Base-by-base conservation (phyloP, 2,113 vertebrate species). In the Eulemur rufifrons region DNA sequence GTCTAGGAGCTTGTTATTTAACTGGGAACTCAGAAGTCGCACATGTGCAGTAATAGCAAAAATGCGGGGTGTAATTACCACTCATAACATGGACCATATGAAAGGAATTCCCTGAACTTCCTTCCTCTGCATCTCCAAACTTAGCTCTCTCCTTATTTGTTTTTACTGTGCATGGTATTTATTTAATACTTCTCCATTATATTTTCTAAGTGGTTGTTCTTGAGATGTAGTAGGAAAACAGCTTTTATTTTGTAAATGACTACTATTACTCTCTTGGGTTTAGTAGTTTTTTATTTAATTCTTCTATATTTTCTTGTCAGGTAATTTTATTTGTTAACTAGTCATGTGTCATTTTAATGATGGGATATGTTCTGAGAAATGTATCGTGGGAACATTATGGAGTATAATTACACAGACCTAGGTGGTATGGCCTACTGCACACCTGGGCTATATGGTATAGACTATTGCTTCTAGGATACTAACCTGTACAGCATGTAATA, bases 141-240 rank as follows among this genome's bases (percentile, higher is more conserved):
- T 20, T 27, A 50, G 7, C 14, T 29, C 12, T 17, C 63, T 80
- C 69, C 18, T 89, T 64, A 39, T 45, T 86, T 86, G 76, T 80
- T 95, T 63, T 63, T 56, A 50, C 42, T 50, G 17, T 54, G 34
- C 4, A 4, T n/a, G 37, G 8, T n/a, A 37, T 94, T 95, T 94
- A 56, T 85, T 88, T 14, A 71, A 91, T 32, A 92, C 27, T 47
- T 94, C 61, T 74, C 45, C 23, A 7, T n/a, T 81, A 4, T 29
- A 76, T 61, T 93, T 93, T 93, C 77, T 73, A 80, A 87, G 37
- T 84, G 61, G 39, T 64, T 77, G 7, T 86, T 92, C 83, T 69
- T 68, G 85, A 95, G 68, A 66, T 42, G 39, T 42, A 61, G 32
- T 39, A 76, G 34, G 45, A 83, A 68, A 52, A 39, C 37, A 47